These are phyloP conservation scores for Salarias fasciatus DNA, from an alignment of 2,797 vertebrate genomes.

Conservation along the genomic window DNA sequence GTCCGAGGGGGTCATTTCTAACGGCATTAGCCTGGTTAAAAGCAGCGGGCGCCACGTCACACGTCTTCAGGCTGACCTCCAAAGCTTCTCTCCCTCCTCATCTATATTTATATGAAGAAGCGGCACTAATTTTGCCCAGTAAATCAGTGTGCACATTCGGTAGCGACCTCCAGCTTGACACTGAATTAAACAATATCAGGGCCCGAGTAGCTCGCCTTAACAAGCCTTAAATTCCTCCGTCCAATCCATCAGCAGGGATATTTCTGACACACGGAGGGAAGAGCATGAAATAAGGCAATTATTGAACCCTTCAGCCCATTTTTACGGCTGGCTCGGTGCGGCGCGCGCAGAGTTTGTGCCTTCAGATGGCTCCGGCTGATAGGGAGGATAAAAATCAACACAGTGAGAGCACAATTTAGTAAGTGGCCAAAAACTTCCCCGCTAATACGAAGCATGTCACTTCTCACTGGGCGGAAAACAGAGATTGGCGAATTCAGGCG, in stretches of 20 bases:
- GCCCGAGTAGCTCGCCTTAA: conserved; percentile 80
- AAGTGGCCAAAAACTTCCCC: conserved; percentile 15
- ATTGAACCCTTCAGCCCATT: conserved; percentile 85
- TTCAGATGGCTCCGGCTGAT: conserved; percentile 56
- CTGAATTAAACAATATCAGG: conserved; percentile 86
- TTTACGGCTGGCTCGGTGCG: conserved; percentile 64
- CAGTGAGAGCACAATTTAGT: conserved; percentile 32
- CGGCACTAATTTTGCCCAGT: conserved; percentile 81
- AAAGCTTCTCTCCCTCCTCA: conserved; percentile 66
- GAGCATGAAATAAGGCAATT: conserved; percentile 90
- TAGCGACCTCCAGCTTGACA: conserved; percentile 80
- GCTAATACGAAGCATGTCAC: conserved; percentile 7
- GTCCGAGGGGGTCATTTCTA: conserved; percentile 51
- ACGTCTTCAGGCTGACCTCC: conserved; percentile 75
- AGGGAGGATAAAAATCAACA: conserved; percentile 43
- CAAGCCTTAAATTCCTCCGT: conserved; percentile 82
- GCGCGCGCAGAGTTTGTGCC: conserved; percentile 30
- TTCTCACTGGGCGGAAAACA: not conserved
- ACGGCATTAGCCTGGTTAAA: conserved; percentile 63
- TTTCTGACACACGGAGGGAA: conserved; percentile 83
- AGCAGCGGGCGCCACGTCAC: conserved; percentile 60
- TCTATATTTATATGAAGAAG: conserved; percentile 83
- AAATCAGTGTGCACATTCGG: conserved; percentile 78
- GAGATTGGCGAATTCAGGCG: too few species aligned
- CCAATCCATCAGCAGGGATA: conserved; percentile 83